A percentile compares a stretch with the other conserved stretches of the same genome.
phyloP scores from a whole-genome alignment of 2,113 vertebrate genomes.

The Hypomesus transpacificus region DNA sequence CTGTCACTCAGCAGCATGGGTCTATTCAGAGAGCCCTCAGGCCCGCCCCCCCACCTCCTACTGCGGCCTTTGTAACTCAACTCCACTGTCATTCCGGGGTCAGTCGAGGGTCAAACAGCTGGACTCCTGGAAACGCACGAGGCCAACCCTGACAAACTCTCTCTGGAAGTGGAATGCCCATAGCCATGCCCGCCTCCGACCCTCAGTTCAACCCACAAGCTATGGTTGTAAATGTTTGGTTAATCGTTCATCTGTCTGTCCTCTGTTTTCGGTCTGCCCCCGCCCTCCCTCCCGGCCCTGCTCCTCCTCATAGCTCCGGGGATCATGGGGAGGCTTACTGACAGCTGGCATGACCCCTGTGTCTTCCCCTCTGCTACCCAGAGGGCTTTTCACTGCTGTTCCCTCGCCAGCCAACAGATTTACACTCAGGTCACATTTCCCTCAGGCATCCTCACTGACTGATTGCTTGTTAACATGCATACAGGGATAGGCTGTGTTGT shows the following conservation, averaged over 20 bases:
- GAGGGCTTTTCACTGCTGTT: slow-evolving; percentile 18
- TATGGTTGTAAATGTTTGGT: background rate
- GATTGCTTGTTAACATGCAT: slow-evolving; percentile 17
- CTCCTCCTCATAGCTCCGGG: slow-evolving; percentile 19
- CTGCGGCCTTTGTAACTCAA: slow-evolving; percentile 55
- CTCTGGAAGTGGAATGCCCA: background rate
- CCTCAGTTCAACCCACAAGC: slow-evolving; percentile 14
- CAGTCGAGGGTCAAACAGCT: slow-evolving; percentile 60
- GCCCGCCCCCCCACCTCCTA: slow-evolving; percentile 6
- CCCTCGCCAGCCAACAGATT: slow-evolving; percentile 31
- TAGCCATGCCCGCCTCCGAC: background rate
- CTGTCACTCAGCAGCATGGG: slow-evolving; percentile 54
- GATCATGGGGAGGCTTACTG: slow-evolving; percentile 27
- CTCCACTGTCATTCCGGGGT: slow-evolving; percentile 59
- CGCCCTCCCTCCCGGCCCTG: slow-evolving; percentile 8
- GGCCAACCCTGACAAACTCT: slow-evolving; percentile 22
- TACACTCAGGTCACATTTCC: slow-evolving; percentile 27
- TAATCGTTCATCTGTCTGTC: background rate
- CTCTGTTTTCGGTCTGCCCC: background rate
- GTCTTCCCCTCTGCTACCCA: slow-evolving; percentile 22
- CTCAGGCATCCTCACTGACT: background rate
- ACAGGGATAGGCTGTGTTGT: background rate
- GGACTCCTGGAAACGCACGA: slow-evolving; percentile 40
- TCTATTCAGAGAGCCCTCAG: slow-evolving; percentile 55
- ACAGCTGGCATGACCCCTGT: slow-evolving; percentile 38